A percentile compares a stretch with the other conserved stretches of the same genome.
phyloP scores from a whole-genome alignment of 92 coral and sea anemone genomes.

The Bergia puertoricense region DNA sequence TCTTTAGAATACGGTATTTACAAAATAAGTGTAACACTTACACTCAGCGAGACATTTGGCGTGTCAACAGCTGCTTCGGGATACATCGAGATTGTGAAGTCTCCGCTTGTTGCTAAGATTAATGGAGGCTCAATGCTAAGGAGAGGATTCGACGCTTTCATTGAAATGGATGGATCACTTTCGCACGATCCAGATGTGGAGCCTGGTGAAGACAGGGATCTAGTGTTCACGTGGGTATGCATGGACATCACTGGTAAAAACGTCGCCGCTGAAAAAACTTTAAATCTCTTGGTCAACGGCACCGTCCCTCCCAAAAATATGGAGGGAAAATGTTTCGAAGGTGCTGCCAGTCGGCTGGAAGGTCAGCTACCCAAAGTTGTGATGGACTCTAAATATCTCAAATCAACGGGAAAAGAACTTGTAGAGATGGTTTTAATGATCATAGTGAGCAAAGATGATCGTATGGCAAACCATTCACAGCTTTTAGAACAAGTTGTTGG shows the following conservation, averaged over 20 bases:
- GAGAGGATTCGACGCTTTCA: conserved; percentile 49
- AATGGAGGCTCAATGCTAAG: conserved; percentile 47
- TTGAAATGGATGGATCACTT: conserved; percentile 59
- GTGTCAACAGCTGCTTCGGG: conserved; percentile 19
- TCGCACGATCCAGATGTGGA: conserved; percentile 73
- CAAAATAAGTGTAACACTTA: background rate
- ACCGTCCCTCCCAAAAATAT: conserved; percentile 17
- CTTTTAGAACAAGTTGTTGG: conserved; percentile 38
- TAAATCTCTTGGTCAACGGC: conserved; percentile 10
- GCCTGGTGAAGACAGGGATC: background rate
- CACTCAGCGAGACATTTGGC: conserved; percentile 7
- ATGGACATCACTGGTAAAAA: conserved; percentile 22
- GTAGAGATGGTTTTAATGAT: conserved; percentile 10
- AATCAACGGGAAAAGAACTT: conserved; percentile 25
- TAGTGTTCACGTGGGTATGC: conserved; percentile 34
- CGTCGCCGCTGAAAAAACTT: background rate
- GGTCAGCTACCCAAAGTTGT: conserved; percentile 33
- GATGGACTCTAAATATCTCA: conserved; percentile 37
- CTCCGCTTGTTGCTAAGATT: conserved; percentile 64
- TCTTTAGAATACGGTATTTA: conserved; percentile 9
- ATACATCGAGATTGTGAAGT: conserved; percentile 45
- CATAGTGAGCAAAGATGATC: conserved; percentile 15
- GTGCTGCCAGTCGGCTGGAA: conserved; percentile 10
- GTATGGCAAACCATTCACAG: conserved; percentile 9
- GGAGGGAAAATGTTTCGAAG: conserved; percentile 27